Conservation (phyloP, 2,888 invertebrate genomes). For the Philereme transversata region DNA sequence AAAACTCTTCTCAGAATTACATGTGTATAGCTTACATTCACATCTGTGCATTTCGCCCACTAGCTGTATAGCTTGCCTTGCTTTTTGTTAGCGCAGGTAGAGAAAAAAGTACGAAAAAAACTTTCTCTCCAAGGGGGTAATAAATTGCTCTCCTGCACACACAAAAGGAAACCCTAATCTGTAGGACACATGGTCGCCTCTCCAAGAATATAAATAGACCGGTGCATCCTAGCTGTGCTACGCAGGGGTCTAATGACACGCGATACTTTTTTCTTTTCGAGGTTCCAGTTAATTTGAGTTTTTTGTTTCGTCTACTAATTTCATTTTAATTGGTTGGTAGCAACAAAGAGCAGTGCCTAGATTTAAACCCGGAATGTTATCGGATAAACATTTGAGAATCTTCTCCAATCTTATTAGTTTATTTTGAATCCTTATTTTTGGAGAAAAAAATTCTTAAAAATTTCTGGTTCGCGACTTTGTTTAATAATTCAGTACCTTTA, state of each 20-base stretch:
- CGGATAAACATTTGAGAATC: neutral
- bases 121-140: slow-evolving; percentile 62
- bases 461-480: no score
- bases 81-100: slow-evolving; percentile 74
- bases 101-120: slow-evolving; percentile 53
- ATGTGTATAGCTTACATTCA: slow-evolving; percentile 48
- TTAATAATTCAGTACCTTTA: no score
- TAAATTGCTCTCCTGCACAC: slow-evolving; percentile 45
- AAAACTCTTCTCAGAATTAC: slow-evolving; percentile 37
- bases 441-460: no score
- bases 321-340: slow-evolving; percentile 58
- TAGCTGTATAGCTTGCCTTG: slow-evolving; percentile 30
- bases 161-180: slow-evolving; percentile 31
- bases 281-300: slow-evolving; percentile 68
- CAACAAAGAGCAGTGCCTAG: slow-evolving; percentile 42
- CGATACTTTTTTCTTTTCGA: slow-evolving; percentile 62
- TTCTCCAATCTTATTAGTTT: no score
- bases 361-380: slow-evolving; percentile 26
- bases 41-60: slow-evolving; percentile 49
- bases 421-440: no score
- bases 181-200: slow-evolving; percentile 8
- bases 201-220: slow-evolving; percentile 10
- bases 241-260: slow-evolving; percentile 77
- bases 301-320: slow-evolving; percentile 58
- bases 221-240: slow-evolving; percentile 32